phyloP scores from a whole-genome alignment of 2,113 vertebrate genomes.

The Columba livia region DNA sequence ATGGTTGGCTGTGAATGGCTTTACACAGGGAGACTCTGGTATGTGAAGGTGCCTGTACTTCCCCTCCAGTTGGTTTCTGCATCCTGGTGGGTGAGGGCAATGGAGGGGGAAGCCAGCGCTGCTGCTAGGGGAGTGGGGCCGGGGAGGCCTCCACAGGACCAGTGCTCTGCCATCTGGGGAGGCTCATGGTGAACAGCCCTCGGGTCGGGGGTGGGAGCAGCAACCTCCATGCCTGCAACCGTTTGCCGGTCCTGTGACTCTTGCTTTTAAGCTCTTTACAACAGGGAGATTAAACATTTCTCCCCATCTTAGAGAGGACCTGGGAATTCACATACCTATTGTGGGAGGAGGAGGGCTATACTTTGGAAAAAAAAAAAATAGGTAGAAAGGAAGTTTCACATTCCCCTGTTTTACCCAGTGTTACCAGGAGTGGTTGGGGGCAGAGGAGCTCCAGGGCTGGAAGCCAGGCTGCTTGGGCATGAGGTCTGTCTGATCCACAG shows the following conservation, averaged over 20 bases:
- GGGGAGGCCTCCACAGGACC: neutral
- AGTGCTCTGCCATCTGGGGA: neutral
- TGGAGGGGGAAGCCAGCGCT: accelerated
- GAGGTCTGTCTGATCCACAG: neutral
- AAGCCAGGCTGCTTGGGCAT: neutral
- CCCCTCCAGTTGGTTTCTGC: neutral
- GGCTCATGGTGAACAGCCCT: neutral
- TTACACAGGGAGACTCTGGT: neutral
- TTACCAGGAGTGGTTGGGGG: neutral
- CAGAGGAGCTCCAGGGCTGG: neutral
- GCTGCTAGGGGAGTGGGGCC: neutral
- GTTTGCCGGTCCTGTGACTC: neutral
- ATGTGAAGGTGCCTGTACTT: neutral
- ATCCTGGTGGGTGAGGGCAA: accelerated
- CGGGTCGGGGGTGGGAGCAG: neutral
- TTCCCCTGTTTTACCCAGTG: neutral
- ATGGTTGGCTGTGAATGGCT: neutral
- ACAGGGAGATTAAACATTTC: neutral
- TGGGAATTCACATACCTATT: neutral
- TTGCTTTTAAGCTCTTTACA: neutral
- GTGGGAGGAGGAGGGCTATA: neutral
- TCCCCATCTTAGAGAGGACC: neutral
- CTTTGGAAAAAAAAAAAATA: neutral
- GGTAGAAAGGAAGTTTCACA: neutral
- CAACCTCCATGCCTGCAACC: neutral